A percentile compares a stretch with the other conserved stretches of the same genome.
Evolutionary conservation across 2,113 vertebrate genomes (phyloP).

Genomic region (Pterocles orientalis): DNA sequence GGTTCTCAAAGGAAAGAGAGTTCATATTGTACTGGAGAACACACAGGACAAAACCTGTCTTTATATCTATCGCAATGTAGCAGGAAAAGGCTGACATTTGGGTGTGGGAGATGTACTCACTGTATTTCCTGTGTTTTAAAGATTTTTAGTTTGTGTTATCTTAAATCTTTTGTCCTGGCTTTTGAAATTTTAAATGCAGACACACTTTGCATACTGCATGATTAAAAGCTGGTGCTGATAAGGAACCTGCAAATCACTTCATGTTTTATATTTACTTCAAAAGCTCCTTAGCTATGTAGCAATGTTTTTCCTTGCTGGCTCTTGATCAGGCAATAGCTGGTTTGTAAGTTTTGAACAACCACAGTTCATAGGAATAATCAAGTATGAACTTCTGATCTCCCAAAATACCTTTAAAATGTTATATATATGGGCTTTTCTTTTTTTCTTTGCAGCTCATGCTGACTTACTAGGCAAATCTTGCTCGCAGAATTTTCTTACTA

Average conservation of each 20-base stretch:
- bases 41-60: neutral
- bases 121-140: neutral
- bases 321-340: neutral
- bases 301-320: neutral
- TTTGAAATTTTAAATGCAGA: neutral
- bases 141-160: neutral
- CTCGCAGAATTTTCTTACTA: neutral
- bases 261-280: neutral
- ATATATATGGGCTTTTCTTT: slow-evolving; percentile 1
- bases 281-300: neutral
- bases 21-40: neutral
- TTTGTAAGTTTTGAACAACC: slow-evolving; percentile 18
- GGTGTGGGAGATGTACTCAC: neutral
- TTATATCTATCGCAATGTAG: neutral
- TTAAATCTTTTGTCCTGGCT: neutral
- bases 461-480: slow-evolving; percentile 19
- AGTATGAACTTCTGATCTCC: neutral
- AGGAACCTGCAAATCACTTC: neutral
- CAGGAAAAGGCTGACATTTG: neutral
- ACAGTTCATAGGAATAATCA: neutral
- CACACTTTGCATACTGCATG: neutral
- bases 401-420: slow-evolving; percentile 20
- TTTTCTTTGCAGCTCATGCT: neutral
- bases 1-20: neutral
- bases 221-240: neutral